Conservation (phyloP, 1,140 invertebrate genomes). For the Penaeus chinensis region DNA sequence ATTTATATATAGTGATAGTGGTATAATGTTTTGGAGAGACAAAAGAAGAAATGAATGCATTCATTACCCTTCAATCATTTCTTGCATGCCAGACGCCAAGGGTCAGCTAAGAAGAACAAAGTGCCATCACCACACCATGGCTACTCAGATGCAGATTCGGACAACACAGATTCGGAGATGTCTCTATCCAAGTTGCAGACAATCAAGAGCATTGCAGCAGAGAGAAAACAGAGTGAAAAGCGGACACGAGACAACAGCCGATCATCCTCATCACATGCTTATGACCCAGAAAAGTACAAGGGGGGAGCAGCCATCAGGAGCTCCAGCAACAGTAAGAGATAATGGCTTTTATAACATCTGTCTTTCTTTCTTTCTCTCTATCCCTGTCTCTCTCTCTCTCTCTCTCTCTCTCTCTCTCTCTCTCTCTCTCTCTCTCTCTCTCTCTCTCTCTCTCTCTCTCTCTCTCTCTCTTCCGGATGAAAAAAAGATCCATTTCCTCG, state of each 20-base stretch:
- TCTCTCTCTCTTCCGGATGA: too few species aligned
- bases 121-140: slow-evolving; percentile 65
- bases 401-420: too few species aligned
- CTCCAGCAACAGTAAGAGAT: slow-evolving; percentile 31
- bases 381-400: too few species aligned
- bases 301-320: slow-evolving; percentile 21
- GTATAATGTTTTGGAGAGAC: too few species aligned
- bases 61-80: neutral
- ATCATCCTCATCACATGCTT: slow-evolving; percentile 31
- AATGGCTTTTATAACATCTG: neutral
- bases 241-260: slow-evolving; percentile 43
- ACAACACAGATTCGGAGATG: slow-evolving; percentile 74
- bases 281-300: slow-evolving; percentile 54
- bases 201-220: slow-evolving; percentile 67
- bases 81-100: slow-evolving; percentile 9
- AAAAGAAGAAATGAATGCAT: neutral
- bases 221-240: slow-evolving; percentile 57
- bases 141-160: slow-evolving; percentile 67
- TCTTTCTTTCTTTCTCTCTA: neutral
- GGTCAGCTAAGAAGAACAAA: slow-evolving; percentile 25
- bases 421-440: too few species aligned
- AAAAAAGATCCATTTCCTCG: too few species aligned
- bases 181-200: slow-evolving; percentile 74
- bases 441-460: too few species aligned
- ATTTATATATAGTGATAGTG: too few species aligned